Percentiles rank a stretch among this genome's conserved stretches.
These are phyloP conservation scores for Epicauta chinensis DNA, from an alignment of 1,140 invertebrate genomes.

Conservation along the genomic window DNA sequence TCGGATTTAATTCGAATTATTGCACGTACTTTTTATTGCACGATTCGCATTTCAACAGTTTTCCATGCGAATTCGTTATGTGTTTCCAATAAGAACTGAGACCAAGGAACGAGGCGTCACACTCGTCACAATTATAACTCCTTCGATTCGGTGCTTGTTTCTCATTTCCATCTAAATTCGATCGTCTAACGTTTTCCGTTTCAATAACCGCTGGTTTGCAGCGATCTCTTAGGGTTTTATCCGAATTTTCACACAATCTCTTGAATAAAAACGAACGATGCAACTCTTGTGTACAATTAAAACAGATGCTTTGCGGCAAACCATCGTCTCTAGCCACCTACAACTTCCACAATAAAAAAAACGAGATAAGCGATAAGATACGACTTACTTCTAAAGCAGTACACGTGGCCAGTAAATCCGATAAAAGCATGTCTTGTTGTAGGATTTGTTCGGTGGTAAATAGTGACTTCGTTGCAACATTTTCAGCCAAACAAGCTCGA, in stretches of 20 bases:
- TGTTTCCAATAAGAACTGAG: conserved; percentile 6
- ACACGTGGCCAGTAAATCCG: conserved; percentile 20
- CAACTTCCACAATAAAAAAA: conserved; percentile 5
- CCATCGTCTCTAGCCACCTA: conserved; percentile 30
- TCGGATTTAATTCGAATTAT: background rate
- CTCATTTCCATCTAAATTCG: background rate
- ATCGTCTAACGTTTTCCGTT: conserved; percentile 5
- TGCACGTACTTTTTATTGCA: conserved; percentile 8
- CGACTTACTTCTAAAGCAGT: conserved; percentile 19
- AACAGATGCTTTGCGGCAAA: conserved; percentile 30
- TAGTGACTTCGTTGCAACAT: conserved; percentile 17
- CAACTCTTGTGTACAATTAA: conserved; percentile 26
- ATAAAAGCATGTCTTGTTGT: conserved; percentile 7
- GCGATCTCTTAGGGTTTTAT: conserved; percentile 21
- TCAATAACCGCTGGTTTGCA: conserved; percentile 2
- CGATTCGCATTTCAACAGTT: conserved; percentile 8
- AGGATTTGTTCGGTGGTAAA: conserved; percentile 11
- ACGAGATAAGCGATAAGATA: background rate
- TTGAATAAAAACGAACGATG: conserved; percentile 24
- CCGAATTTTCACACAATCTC: conserved; percentile 29
- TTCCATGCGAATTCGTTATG: conserved; percentile 5
- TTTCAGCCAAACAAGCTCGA: conserved; percentile 26
- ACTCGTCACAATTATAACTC: conserved; percentile 5
- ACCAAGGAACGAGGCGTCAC: background rate
- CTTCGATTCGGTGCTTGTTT: too few relatives aligned